Evolutionary conservation across 2,888 invertebrate species (phyloP).

Genomic region (Ceratothoa steindachneri): DNA sequence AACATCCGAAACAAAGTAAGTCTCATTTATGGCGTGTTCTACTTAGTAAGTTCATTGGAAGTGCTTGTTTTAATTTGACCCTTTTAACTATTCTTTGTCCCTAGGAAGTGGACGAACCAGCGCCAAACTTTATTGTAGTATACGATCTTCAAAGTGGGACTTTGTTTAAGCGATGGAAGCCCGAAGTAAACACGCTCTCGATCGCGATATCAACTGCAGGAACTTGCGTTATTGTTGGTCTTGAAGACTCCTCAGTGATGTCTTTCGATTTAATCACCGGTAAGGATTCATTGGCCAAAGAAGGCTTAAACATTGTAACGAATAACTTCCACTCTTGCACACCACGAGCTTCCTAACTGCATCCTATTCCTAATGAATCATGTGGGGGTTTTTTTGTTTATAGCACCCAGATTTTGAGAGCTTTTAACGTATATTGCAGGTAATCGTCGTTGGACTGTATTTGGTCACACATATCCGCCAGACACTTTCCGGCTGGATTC

Average conservation of each 20-base stretch:
- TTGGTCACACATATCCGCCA: constrained; percentile 74
- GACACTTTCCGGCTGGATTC: constrained; percentile 69
- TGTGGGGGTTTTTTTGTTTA: background rate
- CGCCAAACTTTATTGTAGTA: constrained; percentile 82
- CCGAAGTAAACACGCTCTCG: constrained; percentile 75
- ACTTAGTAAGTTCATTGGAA: too few species aligned
- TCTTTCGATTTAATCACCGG: constrained; percentile 84
- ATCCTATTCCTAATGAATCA: too few species aligned
- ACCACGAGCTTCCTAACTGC: too few species aligned
- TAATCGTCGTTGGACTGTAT: constrained; percentile 70
- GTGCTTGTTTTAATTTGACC: too few species aligned
- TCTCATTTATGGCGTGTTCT: too few species aligned
- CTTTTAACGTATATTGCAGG: too few species aligned
- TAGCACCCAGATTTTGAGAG: background rate
- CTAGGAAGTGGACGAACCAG: constrained; percentile 69
- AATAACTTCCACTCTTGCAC: too few species aligned
- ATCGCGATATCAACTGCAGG: constrained; percentile 78
- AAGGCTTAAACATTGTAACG: too few species aligned
- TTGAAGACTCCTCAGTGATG: constrained; percentile 74
- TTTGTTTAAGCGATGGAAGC: constrained; percentile 87
- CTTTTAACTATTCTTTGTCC: too few species aligned
- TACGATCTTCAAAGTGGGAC: constrained; percentile 87
- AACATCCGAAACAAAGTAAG: too few species aligned
- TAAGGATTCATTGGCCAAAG: constrained; percentile 52
- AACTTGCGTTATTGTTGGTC: constrained; percentile 75